phyloP scores from a whole-genome alignment of 2,113 vertebrate species.

The Pygoscelis antarcticus region DNA sequence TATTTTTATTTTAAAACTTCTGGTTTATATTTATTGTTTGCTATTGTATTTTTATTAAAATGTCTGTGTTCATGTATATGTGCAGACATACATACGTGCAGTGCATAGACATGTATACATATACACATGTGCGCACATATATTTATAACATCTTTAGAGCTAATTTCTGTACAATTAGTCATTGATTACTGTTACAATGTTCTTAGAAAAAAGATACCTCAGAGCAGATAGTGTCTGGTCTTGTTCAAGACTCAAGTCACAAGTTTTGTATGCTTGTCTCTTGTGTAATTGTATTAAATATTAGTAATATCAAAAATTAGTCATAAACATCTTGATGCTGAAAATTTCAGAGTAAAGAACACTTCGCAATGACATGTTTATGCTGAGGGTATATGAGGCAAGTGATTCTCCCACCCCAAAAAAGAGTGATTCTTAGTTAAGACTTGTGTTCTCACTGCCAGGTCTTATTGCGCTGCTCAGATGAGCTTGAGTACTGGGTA shows the following conservation, averaged over 20 bases:
- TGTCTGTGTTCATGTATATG: neutral
- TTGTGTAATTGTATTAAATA: neutral
- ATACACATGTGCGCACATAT: rapidly evolving
- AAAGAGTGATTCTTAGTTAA: neutral
- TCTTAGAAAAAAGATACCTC: neutral
- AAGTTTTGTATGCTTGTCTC: neutral
- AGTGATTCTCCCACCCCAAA: neutral
- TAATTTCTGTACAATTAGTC: neutral
- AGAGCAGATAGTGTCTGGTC: neutral
- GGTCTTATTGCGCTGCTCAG: neutral
- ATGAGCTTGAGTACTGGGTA: neutral
- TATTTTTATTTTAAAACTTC: neutral
- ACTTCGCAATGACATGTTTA: neutral
- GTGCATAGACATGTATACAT: neutral
- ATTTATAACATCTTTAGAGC: neutral
- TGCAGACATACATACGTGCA: neutral
- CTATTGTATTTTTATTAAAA: neutral
- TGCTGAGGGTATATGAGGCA: neutral
- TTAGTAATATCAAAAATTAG: neutral
- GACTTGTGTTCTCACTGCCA: neutral
- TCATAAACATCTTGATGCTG: neutral
- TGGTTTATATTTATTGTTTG: neutral
- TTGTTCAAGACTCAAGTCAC: neutral
- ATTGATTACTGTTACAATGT: neutral
- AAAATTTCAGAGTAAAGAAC: neutral